These are phyloP conservation scores for Notolepis coatsorum DNA, from an alignment of 2,797 vertebrate species.

Conservation along the genomic window DNA sequence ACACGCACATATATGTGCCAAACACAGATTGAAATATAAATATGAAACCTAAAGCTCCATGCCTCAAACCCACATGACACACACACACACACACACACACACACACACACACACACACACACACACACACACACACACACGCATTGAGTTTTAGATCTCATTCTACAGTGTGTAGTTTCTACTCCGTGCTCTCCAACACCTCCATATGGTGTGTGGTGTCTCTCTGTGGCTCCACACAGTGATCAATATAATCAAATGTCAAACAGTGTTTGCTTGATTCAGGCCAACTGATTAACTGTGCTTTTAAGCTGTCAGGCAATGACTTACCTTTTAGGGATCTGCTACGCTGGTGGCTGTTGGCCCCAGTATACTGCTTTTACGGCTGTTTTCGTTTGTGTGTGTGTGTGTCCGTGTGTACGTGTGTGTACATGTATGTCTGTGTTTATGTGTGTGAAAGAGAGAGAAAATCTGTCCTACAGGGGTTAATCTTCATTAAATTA, in stretches of 20 bases:
- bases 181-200: neutral
- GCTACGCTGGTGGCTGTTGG: conserved; percentile 10
- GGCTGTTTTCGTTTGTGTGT: conserved; percentile 3
- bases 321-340: conserved; percentile 21
- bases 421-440: neutral
- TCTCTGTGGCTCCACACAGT: neutral
- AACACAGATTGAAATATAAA: neutral
- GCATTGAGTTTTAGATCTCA: too few relatives aligned
- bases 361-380: neutral
- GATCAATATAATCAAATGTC: conserved; percentile 9
- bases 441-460: conserved; percentile 6
- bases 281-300: conserved; percentile 18
- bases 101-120: neutral
- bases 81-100: conserved; percentile 7
- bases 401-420: conserved; percentile 5
- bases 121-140: conserved; percentile 1
- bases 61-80: neutral
- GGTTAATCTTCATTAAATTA: conserved; percentile 54
- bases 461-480: conserved; percentile 38
- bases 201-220: neutral
- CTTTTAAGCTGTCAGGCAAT: conserved; percentile 32
- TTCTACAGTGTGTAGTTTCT: neutral
- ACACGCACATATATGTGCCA: neutral
- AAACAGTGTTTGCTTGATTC: conserved; percentile 5
- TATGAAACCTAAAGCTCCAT: neutral